Base-by-base conservation (phyloP, 2,113 vertebrate species). In the Pao palembangensis region DNA sequence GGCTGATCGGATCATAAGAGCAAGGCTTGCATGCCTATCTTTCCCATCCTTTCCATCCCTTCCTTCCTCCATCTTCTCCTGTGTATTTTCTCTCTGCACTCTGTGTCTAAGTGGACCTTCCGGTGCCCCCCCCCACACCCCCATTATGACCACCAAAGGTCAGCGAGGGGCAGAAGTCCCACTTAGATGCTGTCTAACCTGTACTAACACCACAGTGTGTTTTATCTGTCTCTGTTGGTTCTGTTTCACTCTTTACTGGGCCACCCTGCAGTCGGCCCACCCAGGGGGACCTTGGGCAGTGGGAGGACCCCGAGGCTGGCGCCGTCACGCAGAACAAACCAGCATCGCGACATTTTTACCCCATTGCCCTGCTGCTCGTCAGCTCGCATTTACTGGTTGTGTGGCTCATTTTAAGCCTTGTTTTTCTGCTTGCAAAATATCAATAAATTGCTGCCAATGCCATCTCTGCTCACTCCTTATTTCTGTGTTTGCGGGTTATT, bases 331-430 rank as follows among this genome's bases (percentile, higher is more conserved):
- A 96, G 89, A 94, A 94, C 93, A 99, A 98, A 94, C 95, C 97
- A 85, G 93, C 95, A 82, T 96, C 96, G 79, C 94, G 96, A 82
- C 97, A 98, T 94, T 99, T 99, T 96, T 99, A 99, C 83, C 97
- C 97, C 82, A 96, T 99, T 90, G 96, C 97, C 89, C 92, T 99
- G 90, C 93, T 99, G 88, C 97, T 99, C 65, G 97, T 99, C 94
- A 99, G 97, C 92, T 99, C 97, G 47, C 97, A 99, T 88, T 90
- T 99, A 89, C 93, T 99, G 89, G 97, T 99, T 51, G 96, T 99
- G 89, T 99, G 97, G 97, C 95, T 99, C 87, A 99, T 99, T 91
- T 92, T 99, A 93, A 99, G 97, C 96, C 95, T 99, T 83, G 96
- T 97, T 80, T 95, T 99, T 93, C 92, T 99, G 88, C 93, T 99